Conservation (phyloP, 2,888 invertebrate genomes). For the Lucinisca nassula region DNA sequence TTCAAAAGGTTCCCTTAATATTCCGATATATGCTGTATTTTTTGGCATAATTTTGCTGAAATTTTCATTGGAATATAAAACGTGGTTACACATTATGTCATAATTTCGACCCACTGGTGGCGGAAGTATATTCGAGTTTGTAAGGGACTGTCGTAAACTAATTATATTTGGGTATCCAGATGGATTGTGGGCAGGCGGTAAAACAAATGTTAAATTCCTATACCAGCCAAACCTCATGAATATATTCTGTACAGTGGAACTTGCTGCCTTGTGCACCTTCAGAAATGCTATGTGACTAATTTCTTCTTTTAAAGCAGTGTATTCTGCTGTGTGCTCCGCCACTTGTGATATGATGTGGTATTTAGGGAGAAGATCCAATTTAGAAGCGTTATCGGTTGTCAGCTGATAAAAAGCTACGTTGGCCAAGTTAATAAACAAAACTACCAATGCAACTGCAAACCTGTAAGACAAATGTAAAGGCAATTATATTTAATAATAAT, state of each 20-base stretch:
- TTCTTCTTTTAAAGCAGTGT: too few relatives aligned
- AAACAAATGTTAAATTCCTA: not conserved
- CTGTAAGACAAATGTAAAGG: too few relatives aligned
- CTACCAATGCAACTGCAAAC: too few relatives aligned
- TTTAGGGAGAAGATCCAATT: too few relatives aligned
- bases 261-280: conserved; percentile 47
- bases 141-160: too few relatives aligned
- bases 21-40: conserved; percentile 66
- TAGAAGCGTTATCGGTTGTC: too few relatives aligned
- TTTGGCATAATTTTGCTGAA: conserved; percentile 35
- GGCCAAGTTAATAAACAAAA: too few relatives aligned
- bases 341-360: too few relatives aligned
- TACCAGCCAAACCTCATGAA: conserved; percentile 17
- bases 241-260: conserved; percentile 42
- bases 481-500: too few relatives aligned
- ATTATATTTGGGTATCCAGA: not conserved
- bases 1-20: conserved; percentile 71
- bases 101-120: not conserved
- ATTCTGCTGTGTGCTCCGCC: too few relatives aligned
- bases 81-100: conserved; percentile 10
- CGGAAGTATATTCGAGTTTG: not conserved
- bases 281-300: conserved; percentile 39
- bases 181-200: not conserved
- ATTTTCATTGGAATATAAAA: not conserved
- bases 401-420: too few relatives aligned